Base-by-base conservation (phyloP, 1,140 invertebrate genomes). In the Micrasema minimum region DNA sequence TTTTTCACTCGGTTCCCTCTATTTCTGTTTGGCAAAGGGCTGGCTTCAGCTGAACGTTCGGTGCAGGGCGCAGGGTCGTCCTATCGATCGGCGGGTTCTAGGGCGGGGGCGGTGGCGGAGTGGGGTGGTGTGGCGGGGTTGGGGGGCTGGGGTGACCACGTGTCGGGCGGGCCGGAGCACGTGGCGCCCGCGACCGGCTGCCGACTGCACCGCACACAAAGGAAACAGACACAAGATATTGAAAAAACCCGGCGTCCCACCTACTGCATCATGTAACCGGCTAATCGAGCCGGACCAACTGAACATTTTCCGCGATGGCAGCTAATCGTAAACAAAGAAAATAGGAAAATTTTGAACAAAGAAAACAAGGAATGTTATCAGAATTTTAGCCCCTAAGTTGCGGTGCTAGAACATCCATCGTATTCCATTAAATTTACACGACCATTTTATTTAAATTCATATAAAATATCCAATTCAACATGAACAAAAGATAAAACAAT, bases 111-210 rank as follows among this genome's bases (percentile, higher is more conserved):
- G n/a, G 3, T 2, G 26, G 26, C 3, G 26, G 3, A 7, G 26
- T 31, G 26, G 26, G 26, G 7, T 2, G 50, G 2, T 16, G 20
- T 20, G 23, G 12, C 10, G 48, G 48, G 48, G 20, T 4, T 4
- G 43, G 48, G 48, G 20, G 46, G 46, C n/a, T 11, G 12, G 55
- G 53, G 31, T 7, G 16, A 14, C 35, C 55, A 38, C 55, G 37
- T 41, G 55, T 38, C 51, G 14, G 18, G 46, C 11, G 46, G 23
- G 14, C 31, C 35, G 55, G 55, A 38, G 55, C 55, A 59, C 55
- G 55, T 59, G 55, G 55, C 55, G 55, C 55, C 55, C 9, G 16
- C 55, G 55, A 38, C 16, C 18, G 55, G 11, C 55, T 59, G 55
- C 16, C 18, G 55, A 16, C 55, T 59, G 55, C 37, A 43, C 35